phyloP scores from a whole-genome alignment of 2,888 invertebrate genomes.

The Macrophya alboannulata region DNA sequence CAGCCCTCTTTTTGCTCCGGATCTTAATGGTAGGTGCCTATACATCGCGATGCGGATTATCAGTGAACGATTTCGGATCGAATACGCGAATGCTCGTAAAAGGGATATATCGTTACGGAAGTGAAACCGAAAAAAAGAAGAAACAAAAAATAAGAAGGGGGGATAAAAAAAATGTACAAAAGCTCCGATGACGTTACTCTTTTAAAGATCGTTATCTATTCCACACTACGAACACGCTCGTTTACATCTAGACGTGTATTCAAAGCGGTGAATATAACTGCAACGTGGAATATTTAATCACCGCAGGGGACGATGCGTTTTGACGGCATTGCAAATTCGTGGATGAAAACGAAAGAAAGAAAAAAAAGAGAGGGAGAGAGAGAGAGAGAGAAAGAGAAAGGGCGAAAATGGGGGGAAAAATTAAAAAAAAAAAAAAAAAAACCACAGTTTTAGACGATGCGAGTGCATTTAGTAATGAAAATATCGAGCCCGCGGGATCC shows the following conservation, averaged over 20 bases:
- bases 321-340: conserved; percentile 38
- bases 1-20: no score
- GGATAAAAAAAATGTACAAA: neutral
- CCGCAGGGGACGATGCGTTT: conserved; percentile 25
- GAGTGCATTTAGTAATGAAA: conserved; percentile 58
- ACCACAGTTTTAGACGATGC: neutral
- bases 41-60: no score
- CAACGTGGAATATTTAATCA: conserved; percentile 28
- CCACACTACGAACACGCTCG: neutral
- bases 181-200: conserved; percentile 4
- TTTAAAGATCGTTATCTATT: conserved; percentile 8
- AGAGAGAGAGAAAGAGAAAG: neutral
- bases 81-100: neutral
- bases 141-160: no score
- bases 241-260: neutral
- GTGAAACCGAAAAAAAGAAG: neutral
- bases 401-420: neutral
- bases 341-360: conserved; percentile 32
- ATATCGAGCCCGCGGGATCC: conserved; percentile 41
- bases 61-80: neutral
- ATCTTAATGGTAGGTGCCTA: no score
- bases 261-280: neutral
- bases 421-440: neutral
- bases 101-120: neutral
- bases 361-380: neutral